phyloP scores from a whole-genome alignment of 2,797 vertebrate genomes.

The Sebastolobus alascanus region DNA sequence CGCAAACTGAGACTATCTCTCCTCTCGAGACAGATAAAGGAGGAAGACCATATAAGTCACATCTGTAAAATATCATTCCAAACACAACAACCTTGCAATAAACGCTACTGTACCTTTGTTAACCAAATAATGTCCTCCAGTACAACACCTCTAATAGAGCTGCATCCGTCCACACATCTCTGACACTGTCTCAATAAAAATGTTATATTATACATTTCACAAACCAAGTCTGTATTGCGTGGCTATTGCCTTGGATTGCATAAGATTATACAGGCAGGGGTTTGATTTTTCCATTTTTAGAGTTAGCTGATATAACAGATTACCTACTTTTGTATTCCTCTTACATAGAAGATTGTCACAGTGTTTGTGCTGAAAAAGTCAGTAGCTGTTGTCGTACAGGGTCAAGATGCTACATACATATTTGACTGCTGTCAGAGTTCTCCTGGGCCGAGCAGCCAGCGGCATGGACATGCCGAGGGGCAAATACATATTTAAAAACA shows the following conservation, averaged over 20 bases:
- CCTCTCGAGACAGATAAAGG: not conserved
- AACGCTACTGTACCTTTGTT: not conserved
- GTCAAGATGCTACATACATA: conserved; percentile 13
- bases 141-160: not conserved
- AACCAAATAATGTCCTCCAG: not conserved
- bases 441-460: conserved; percentile 19
- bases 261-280: not conserved
- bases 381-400: not conserved
- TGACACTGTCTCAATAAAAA: not conserved
- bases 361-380: not conserved
- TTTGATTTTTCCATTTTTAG: not conserved
- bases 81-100: not conserved
- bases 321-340: not conserved
- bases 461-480: conserved; percentile 40
- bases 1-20: not conserved
- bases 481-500: conserved; percentile 64
- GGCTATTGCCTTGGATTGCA: not conserved
- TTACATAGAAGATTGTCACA: not conserved
- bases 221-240: conserved; percentile 14
- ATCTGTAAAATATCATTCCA: conserved; percentile 2
- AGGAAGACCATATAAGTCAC: not conserved
- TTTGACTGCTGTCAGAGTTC: conserved; percentile 24
- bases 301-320: not conserved
- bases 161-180: not conserved
- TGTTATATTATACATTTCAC: not conserved